A percentile compares a stretch with the other conserved stretches of the same genome.
These are phyloP conservation scores for Penaeus indicus DNA, from an alignment of 1,140 invertebrate genomes.

Conservation along the genomic window DNA sequence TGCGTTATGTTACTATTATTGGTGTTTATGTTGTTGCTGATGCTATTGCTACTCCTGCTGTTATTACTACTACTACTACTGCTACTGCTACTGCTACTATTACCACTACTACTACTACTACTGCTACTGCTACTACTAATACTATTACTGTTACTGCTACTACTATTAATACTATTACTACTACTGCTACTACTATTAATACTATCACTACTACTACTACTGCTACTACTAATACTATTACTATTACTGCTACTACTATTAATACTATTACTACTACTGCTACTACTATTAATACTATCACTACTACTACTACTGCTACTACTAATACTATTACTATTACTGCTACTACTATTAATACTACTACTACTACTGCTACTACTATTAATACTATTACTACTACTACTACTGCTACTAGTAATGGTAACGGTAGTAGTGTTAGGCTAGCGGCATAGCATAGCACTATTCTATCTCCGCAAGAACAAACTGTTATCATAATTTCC, in stretches of 20 bases:
- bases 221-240: conserved; percentile 47
- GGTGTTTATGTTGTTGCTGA: not conserved
- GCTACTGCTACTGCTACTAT: too few relatives aligned
- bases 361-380: conserved; percentile 56
- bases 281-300: conserved; percentile 38
- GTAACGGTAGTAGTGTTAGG: too few relatives aligned
- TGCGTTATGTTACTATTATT: not conserved
- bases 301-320: conserved; percentile 50
- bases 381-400: not conserved
- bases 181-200: too few relatives aligned
- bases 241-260: conserved; percentile 37
- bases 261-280: conserved; percentile 34
- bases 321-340: conserved; percentile 24
- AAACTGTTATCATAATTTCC: too few relatives aligned
- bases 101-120: too few relatives aligned
- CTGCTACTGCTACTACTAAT: too few relatives aligned
- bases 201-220: too few relatives aligned
- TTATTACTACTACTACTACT: not conserved
- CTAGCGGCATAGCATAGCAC: too few relatives aligned
- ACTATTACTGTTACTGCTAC: too few relatives aligned
- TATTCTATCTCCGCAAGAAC: too few relatives aligned
- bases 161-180: too few relatives aligned
- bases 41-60: not conserved
- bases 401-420: not conserved
- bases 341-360: conserved; percentile 42